Evolutionary conservation across 1,140 invertebrate genomes (phyloP), one percentile per base, ranked within the genome.

Genomic region (Drosophila pandora): DNA sequence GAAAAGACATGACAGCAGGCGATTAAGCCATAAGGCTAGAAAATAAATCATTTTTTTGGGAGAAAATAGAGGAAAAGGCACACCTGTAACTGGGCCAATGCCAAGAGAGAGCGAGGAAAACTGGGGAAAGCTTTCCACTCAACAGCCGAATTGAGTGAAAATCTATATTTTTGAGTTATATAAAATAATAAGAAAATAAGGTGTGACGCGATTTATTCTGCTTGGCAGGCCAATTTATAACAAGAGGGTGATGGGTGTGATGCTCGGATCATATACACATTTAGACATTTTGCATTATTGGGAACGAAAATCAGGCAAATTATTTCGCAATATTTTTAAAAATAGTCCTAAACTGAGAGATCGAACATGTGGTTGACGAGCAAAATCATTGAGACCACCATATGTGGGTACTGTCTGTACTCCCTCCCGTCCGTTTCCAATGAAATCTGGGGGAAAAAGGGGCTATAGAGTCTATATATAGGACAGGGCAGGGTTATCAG

Each of bases 21-120:
- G 82, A 88, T 87, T 87, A 88, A 77, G 62, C 52, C 48, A 79
- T 87, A 61, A 67, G 49, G 60, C 54, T 48, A 9, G 28, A 47
- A 60, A 62, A 73, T 72, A 71, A 72, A 62, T 72, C 68, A 54
- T 53, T 72, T 62, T 60, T 74, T 43, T n/a, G 58, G 21, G 4
- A 22, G 52, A 56, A 63, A 48, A 30, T 47, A 23, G 7, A 22
- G 21, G 43, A 21, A 47, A 47, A 45, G 69, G 39, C 61, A 76
- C 79, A 81, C 82, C 82, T 85, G 82, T 80, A 85, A 81, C 70
- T 87, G 77, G 82, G 82, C 82, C 82, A 87, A 85, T 87, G 82
- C 82, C 82, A 87, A 64, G 50, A 57, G 32, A 22, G 39, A 60
- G 39, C 3, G 13, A 8, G 22, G 21, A 43, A 43, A 8, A 17